Percentiles rank a stretch among this genome's conserved stretches.
These are phyloP conservation scores for Chironex yamaguchii DNA, from an alignment of 30 jellyfish, hydroid and myxozoan genomes.

Conservation along the genomic window DNA sequence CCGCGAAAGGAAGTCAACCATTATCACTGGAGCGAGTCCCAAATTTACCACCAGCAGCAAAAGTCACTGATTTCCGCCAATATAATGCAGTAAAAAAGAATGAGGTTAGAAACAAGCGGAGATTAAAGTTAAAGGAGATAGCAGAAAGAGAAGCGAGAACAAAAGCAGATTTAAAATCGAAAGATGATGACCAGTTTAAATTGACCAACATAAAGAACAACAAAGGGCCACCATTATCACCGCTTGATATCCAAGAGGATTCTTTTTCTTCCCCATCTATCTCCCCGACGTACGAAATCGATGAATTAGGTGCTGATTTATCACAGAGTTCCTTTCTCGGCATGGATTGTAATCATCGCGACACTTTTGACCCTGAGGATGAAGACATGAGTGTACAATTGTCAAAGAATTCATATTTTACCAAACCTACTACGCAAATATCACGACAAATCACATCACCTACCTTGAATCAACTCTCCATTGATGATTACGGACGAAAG, in stretches of 20 bases:
- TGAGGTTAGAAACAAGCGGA: not conserved
- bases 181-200: not conserved
- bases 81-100: not conserved
- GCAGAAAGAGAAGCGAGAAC: not conserved
- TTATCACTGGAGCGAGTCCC: slow-evolving; percentile 16
- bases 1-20: slow-evolving; percentile 25
- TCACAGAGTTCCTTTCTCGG: slow-evolving; percentile 63
- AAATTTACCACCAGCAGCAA: not conserved
- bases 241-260: slow-evolving; percentile 63
- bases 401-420: slow-evolving; percentile 39
- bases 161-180: not conserved
- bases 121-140: not conserved
- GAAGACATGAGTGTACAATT: slow-evolving; percentile 81
- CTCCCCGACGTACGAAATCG: slow-evolving; percentile 3
- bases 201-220: not conserved
- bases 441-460: slow-evolving; percentile 84
- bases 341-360: slow-evolving; percentile 75
- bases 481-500: slow-evolving; percentile 21
- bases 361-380: slow-evolving; percentile 74
- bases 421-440: not conserved
- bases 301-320: slow-evolving; percentile 73
- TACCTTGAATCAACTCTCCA: slow-evolving; percentile 77
- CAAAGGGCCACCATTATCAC: slow-evolving; percentile 11
- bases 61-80: not conserved
- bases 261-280: slow-evolving; percentile 82